A percentile compares a stretch with the other conserved stretches of the same genome.
phyloP scores from a whole-genome alignment of 2,888 invertebrate species.

The Tachina lurida region DNA sequence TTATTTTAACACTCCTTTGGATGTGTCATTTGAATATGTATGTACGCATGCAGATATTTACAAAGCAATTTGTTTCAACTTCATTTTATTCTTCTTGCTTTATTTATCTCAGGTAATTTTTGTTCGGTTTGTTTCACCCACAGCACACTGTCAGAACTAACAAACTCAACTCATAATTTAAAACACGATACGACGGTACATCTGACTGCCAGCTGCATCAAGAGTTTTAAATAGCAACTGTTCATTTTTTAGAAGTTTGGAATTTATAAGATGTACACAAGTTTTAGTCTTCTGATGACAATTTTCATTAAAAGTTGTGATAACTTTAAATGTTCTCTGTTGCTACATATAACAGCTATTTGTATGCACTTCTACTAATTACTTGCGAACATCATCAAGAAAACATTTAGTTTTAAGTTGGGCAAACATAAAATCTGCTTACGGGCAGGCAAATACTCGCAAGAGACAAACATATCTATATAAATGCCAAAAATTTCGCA shows the following conservation, averaged over 20 bases:
- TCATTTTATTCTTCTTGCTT: neutral
- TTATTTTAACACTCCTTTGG: no score
- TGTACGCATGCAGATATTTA: no score
- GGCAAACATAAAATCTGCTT: neutral
- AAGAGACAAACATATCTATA: neutral
- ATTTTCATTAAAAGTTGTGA: conserved; percentile 61
- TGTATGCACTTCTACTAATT: conserved; percentile 64
- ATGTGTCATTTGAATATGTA: no score
- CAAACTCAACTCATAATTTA: neutral
- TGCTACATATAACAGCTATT: conserved; percentile 26
- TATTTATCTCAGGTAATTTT: conserved; percentile 8
- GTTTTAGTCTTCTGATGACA: conserved; percentile 51
- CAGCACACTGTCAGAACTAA: neutral
- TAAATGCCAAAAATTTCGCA: conserved; percentile 1
- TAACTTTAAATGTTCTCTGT: conserved; percentile 54
- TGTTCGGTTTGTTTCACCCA: conserved; percentile 21
- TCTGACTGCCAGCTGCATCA: neutral
- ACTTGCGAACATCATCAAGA: conserved; percentile 45
- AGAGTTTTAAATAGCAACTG: conserved; percentile 19
- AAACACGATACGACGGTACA: no score
- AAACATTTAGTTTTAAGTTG: conserved; percentile 24
- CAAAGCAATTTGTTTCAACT: neutral
- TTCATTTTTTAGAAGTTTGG: conserved; percentile 28
- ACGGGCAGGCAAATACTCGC: neutral
- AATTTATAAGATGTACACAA: conserved; percentile 11